Percentiles rank a stretch among this genome's conserved stretches.
Conservation (phyloP, 2,888 invertebrate genomes). For the Lutraria lutraria region DNA sequence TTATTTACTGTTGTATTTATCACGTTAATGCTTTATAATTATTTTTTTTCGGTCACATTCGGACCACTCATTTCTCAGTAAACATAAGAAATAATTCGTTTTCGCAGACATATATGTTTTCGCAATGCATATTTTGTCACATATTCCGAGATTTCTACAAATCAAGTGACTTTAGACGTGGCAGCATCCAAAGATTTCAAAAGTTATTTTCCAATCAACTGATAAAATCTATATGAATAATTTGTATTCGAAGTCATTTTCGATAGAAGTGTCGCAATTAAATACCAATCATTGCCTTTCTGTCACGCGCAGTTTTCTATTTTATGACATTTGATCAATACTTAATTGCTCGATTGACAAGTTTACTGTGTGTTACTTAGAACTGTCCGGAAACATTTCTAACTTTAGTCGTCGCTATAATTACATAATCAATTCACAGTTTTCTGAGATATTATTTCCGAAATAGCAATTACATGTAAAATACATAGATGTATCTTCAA, state of each 20-base stretch:
- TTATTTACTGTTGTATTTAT: background rate
- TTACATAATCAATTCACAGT: conserved; percentile 43
- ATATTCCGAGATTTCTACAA: background rate
- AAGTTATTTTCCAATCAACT: background rate
- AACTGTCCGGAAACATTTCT: conserved; percentile 34
- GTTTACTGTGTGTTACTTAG: conserved; percentile 17
- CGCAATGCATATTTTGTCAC: background rate
- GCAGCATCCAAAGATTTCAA: background rate
- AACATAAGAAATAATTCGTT: too few relatives aligned
- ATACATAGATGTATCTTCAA: background rate
- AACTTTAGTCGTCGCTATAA: conserved; percentile 22
- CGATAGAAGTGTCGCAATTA: background rate
- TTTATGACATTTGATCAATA: conserved; percentile 35
- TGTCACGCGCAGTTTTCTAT: background rate
- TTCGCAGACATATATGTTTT: too few relatives aligned
- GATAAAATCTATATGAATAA: background rate
- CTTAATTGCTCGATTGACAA: conserved; percentile 27
- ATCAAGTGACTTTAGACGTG: background rate
- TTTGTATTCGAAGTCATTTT: conserved; percentile 2
- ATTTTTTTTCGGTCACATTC: too few relatives aligned
- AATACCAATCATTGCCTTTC: background rate
- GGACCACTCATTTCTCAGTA: too few relatives aligned
- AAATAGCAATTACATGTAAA: background rate
- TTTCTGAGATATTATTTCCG: background rate
- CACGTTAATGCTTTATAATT: too few relatives aligned